Conservation (phyloP, 2,888 invertebrate genomes). For the Zaprionus lineosus region DNA sequence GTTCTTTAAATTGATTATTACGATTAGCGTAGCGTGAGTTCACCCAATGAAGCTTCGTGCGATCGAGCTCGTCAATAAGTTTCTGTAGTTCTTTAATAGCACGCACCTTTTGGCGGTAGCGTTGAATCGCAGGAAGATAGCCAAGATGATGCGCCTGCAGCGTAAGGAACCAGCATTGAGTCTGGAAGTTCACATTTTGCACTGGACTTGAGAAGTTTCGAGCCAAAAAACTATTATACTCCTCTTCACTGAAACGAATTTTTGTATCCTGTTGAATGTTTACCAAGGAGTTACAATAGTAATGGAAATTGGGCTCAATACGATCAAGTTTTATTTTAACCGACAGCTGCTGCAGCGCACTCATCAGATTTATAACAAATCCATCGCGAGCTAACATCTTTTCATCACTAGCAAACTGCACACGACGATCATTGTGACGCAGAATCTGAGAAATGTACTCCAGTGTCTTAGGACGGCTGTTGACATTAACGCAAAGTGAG, state of each 20-base stretch:
- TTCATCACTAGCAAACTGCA: constrained; percentile 95
- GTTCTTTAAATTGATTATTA: constrained; percentile 91
- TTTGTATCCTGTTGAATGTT: constrained; percentile 91
- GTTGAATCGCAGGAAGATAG: constrained; percentile 93
- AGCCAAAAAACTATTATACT: constrained; percentile 84
- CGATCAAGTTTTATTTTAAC: constrained; percentile 95
- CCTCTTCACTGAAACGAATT: constrained; percentile 91
- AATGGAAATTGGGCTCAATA: constrained; percentile 94
- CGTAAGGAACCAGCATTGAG: constrained; percentile 98
- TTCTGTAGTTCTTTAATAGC: constrained; percentile 91
- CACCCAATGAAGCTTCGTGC: constrained; percentile 92
- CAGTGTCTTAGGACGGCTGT: constrained; percentile 90
- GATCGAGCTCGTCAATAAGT: constrained; percentile 91
- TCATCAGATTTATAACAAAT: constrained; percentile 96
- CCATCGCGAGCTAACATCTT: constrained; percentile 95
- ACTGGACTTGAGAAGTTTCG: constrained; percentile 57
- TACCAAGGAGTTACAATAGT: constrained; percentile 89
- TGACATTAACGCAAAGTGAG: constrained; percentile 90
- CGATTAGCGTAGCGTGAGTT: constrained; percentile 89
- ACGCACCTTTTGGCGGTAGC: constrained; percentile 89
- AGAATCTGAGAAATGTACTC: constrained; percentile 91
- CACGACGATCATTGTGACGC: constrained; percentile 91
- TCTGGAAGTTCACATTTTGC: constrained; percentile 94
- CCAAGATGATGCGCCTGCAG: constrained; percentile 96
- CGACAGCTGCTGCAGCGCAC: constrained; percentile 94